A percentile compares a stretch with the other conserved stretches of the same genome.
Conservation (phyloP, 2,888 invertebrate genomes). For the Dysmachus trigonus region DNA sequence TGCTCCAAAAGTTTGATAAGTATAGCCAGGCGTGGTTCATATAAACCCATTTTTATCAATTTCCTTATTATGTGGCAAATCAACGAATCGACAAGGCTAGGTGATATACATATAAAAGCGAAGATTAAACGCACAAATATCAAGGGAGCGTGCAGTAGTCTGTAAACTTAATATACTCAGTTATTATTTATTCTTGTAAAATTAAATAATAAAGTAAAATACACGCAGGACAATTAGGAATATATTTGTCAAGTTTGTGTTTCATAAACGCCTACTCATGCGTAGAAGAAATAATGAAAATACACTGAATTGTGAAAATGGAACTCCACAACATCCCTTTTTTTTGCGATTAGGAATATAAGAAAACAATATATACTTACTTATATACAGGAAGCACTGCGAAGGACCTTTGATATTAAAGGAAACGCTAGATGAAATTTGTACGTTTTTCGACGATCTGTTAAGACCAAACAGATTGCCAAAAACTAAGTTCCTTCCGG, state of each 20-base stretch:
- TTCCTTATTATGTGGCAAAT: conserved; percentile 63
- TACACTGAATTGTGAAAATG: no score
- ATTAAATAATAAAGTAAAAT: no score
- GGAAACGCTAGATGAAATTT: conserved; percentile 23
- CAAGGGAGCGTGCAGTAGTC: conserved; percentile 66
- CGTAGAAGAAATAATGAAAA: no score
- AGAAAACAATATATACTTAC: conserved; percentile 61
- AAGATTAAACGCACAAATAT: conserved; percentile 65
- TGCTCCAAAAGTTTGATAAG: conserved; percentile 69
- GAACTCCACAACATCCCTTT: no score
- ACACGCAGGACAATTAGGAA: no score
- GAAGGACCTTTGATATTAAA: conserved; percentile 39
- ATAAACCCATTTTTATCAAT: conserved; percentile 63
- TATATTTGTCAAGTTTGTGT: no score
- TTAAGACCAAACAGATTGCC: conserved; percentile 63
- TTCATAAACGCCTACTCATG: no score
- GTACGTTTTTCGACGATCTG: conserved; percentile 46
- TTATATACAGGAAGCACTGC: conserved; percentile 65
- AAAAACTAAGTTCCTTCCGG: conserved; percentile 57
- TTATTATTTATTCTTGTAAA: not conserved
- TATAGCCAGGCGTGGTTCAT: conserved; percentile 68
- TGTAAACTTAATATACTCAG: conserved; percentile 64
- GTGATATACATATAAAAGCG: conserved; percentile 65
- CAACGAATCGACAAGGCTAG: conserved; percentile 65
- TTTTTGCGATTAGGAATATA: no score